Evolutionary conservation across 1,140 invertebrate species (phyloP), one percentile per base, ranked within the genome.

Genomic region (Heliconius hermathena): DNA sequence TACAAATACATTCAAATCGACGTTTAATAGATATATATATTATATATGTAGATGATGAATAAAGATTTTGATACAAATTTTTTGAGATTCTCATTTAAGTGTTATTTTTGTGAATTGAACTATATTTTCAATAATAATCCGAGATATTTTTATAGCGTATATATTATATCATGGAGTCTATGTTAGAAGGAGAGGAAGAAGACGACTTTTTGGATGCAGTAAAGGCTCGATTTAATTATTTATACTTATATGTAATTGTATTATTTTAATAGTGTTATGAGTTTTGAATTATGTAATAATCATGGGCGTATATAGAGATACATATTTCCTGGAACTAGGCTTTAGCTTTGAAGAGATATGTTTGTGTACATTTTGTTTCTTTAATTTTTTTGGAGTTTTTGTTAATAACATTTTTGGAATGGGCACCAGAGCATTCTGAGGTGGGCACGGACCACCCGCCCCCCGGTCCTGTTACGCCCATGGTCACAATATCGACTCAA

Each of bases 11-110:
- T 60, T 60, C 29, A 22, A n/a, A n/a, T 11, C 73, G 26, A 13
- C 22, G 36, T 60, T 60, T 60, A 60, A 66, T 26, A 26, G 9
- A 29, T 66, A 66, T 66, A 66, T 26, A 66, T 66, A 26, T 70
- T 41, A 11, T 66, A 76, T 76, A 76, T 71, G 8, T 76, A 75
- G 41, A 29, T 60, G 36, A 71, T 18, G 16, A 70, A 49, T 38
- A 49, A 46, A 46, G 18, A 76, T 76, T 76, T 76, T 71, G 74
- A 76, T n/a, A 71, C 38, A 26, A 36, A n/a, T 76, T 76, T 76
- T 70, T 60, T 26, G 46, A 76, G 33, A 41, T 38, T 72, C 71
- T 38, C 60, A 49, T 71, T 76, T 54, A 29, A 71, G 22, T 66
- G n/a, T 70, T 76, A n/a, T n/a, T 76, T 49, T 70, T 29, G 18